Evolutionary conservation across 2,888 invertebrate genomes (phyloP).

Genomic region (Asteroscopus sphinx): DNA sequence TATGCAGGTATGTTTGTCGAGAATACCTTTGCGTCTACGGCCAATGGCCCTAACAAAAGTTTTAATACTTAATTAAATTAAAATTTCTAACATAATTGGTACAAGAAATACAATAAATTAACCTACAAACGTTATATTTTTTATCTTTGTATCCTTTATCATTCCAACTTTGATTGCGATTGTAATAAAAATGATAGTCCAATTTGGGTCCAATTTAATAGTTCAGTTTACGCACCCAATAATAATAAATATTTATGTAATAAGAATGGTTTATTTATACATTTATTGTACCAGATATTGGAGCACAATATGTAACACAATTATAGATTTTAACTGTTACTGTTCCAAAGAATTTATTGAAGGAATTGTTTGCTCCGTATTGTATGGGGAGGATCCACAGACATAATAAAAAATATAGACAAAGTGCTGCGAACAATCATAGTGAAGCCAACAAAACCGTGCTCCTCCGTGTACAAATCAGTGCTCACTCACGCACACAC

Average conservation of each 20-base stretch:
- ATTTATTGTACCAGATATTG: constrained; percentile 43
- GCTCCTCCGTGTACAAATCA: too few relatives aligned
- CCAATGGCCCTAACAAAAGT: constrained; percentile 8
- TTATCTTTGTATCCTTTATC: constrained; percentile 41
- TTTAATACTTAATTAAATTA: constrained; percentile 12
- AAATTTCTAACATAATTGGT: constrained; percentile 34
- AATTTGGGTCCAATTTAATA: constrained; percentile 35
- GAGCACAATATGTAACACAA: constrained; percentile 26
- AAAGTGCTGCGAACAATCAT: too few relatives aligned
- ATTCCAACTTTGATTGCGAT: constrained; percentile 33
- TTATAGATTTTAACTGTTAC: constrained; percentile 21
- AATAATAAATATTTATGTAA: constrained; percentile 52
- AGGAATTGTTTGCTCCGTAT: neutral
- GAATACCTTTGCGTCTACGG: neutral
- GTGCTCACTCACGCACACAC: too few relatives aligned
- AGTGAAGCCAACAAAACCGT: too few relatives aligned
- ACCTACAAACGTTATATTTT: constrained; percentile 38
- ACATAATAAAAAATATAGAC: too few relatives aligned
- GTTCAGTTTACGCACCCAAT: constrained; percentile 43
- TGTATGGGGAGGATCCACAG: too few relatives aligned
- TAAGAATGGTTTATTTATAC: constrained; percentile 33
- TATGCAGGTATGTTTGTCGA: too few relatives aligned
- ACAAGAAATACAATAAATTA: constrained; percentile 36
- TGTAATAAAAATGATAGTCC: constrained; percentile 39
- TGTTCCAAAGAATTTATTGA: constrained; percentile 14